Base-by-base conservation (phyloP, 64 coral and sea anemone species). In the Stylophora pistillata region DNA sequence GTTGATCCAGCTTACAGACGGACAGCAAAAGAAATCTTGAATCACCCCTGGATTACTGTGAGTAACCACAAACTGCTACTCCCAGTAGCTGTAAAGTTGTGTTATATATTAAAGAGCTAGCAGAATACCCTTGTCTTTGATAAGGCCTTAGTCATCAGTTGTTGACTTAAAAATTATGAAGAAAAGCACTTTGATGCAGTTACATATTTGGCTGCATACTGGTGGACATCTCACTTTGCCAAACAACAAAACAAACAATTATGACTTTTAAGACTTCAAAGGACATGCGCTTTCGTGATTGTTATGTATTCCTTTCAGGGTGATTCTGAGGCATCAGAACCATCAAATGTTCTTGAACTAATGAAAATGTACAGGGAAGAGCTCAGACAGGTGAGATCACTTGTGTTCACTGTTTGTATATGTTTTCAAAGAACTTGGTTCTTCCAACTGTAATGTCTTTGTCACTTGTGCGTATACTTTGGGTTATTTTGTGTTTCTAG, bases 1-100 rank as follows among this genome's bases (percentile, higher is more conserved):
- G 92, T 98, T 57, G 96, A 98, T 94, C 96, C 96, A 76, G 96
- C 96, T 21, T 81, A 98, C 76, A 87, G 96, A 55, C 86, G 78
- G 34, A 98, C 96, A 29, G 96, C 96, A 47, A 98, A 94, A 76
- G 96, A 98, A 63, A 89, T 98, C 58, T 78, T 94, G 29, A 91
- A 91, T 78, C 92, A 98, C 74, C 96, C 96, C 10, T 98, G 96
- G 96, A 94, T 98, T 26, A 95, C 93, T 56, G 96, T 98, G 95
- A 81, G 82, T 60, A 81, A n/a, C 52, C 58, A 64, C 34, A 27
- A 56, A 47, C 37, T 7, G 7, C 37, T 4, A 47, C 37, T 47
- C 37, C 3, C 37, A 47, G 37, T 47, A 47, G 37, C 37, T 47
- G 37, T 47, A 4, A 47, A 47, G 37, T 47, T 47, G 37, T 47